Conservation (phyloP, 2,888 invertebrate genomes). For the Aphelenchoides bicaudatus region DNA sequence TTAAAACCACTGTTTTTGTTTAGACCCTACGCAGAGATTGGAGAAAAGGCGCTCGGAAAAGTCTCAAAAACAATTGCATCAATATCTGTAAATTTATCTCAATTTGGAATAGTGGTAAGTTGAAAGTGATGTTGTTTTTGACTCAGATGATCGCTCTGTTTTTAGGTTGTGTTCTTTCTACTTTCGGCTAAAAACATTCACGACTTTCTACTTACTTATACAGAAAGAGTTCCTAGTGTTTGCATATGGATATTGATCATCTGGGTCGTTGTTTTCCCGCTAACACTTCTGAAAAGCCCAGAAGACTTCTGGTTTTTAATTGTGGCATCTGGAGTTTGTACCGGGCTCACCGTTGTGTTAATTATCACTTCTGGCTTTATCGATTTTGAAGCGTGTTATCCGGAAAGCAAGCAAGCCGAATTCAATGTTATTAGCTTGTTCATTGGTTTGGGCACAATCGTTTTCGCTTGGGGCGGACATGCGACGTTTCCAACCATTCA, state of each 20-base stretch:
- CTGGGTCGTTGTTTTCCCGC: not conserved
- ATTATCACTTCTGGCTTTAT: not conserved
- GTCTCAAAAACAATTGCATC: not conserved
- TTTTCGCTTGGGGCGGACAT: slow-evolving; percentile 55
- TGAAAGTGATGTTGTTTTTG: not conserved
- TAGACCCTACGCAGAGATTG: not conserved
- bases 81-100: not conserved
- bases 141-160: too few species aligned
- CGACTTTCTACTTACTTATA: slow-evolving; percentile 2
- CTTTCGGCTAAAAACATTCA: not conserved
- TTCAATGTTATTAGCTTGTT: slow-evolving; percentile 21
- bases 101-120: not conserved
- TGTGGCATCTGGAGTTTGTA: not conserved
- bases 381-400: slow-evolving; percentile 3
- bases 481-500: slow-evolving; percentile 75
- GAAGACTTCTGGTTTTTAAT: slow-evolving; percentile 18
- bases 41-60: not conserved
- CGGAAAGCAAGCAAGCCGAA: not conserved
- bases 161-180: not conserved
- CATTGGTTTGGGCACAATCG: slow-evolving; percentile 51
- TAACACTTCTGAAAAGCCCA: not conserved
- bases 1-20: too few species aligned
- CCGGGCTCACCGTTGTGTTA: not conserved
- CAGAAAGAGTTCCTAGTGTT: not conserved
- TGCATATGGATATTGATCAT: slow-evolving; percentile 1